Evolutionary conservation across 2,888 invertebrate genomes (phyloP).

Genomic region (Linyphia triangularis): DNA sequence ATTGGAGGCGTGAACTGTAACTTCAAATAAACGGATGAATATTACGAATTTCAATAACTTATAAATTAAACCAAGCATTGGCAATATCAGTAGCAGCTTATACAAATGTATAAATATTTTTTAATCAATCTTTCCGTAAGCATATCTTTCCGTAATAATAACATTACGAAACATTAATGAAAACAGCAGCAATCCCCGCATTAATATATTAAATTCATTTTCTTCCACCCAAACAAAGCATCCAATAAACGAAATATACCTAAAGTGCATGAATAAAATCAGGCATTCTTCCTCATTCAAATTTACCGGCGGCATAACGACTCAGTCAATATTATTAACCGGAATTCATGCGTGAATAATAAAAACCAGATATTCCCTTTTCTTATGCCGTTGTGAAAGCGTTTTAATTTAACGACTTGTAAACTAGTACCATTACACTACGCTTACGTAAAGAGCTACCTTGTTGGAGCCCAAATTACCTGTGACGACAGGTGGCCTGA

Average conservation of each 20-base stretch:
- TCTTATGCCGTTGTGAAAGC: background rate
- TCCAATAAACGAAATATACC: background rate
- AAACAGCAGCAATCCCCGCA: background rate
- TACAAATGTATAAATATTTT: too few relatives aligned
- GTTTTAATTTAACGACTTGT: constrained; percentile 67
- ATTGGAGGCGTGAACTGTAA: too few relatives aligned
- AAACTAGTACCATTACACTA: constrained; percentile 52
- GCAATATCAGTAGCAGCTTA: too few relatives aligned
- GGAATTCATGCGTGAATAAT: constrained; percentile 28
- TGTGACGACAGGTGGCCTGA: constrained; percentile 54
- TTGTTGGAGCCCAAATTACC: constrained; percentile 58
- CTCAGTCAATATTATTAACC: constrained; percentile 49
- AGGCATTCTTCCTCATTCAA: background rate
- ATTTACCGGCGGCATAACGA: constrained; percentile 7
- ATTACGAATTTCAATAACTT: too few relatives aligned
- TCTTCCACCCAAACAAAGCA: background rate
- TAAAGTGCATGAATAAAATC: constrained; percentile 43
- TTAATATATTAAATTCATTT: background rate
- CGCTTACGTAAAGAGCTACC: background rate
- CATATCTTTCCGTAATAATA: too few relatives aligned
- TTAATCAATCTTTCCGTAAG: too few relatives aligned
- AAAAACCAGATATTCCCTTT: background rate
- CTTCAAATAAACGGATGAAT: too few relatives aligned
- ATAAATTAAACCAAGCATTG: too few relatives aligned
- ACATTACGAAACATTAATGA: background rate